A percentile compares a stretch with the other conserved stretches of the same genome.
phyloP scores from a whole-genome alignment of 2,797 vertebrate species.

The Mus spretus region DNA sequence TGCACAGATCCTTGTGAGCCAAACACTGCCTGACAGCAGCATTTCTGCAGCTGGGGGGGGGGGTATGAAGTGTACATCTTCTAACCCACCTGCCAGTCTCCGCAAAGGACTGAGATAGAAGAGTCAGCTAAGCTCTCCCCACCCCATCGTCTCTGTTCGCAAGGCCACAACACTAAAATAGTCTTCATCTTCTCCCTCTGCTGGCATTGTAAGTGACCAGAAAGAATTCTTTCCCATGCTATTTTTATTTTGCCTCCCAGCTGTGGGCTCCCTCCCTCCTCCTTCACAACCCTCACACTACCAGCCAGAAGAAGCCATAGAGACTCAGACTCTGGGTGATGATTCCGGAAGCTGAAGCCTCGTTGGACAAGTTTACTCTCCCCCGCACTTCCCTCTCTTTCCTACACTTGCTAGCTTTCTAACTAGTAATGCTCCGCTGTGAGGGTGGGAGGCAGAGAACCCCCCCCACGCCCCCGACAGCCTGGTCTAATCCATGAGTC shows the following conservation, averaged over 20 bases:
- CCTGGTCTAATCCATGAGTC: neutral
- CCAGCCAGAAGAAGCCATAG: constrained; percentile 80
- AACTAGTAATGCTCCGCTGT: neutral
- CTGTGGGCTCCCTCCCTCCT: constrained; percentile 75
- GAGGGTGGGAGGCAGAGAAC: neutral
- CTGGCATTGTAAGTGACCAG: constrained; percentile 78
- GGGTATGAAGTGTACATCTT: neutral
- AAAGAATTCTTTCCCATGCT: constrained; percentile 79
- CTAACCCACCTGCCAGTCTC: constrained; percentile 65
- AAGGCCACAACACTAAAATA: constrained; percentile 68
- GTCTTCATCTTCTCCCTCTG: constrained; percentile 74
- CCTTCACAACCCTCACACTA: constrained; percentile 54
- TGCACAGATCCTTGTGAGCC: neutral
- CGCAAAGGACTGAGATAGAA: constrained; percentile 80
- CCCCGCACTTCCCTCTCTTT: neutral
- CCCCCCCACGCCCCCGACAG: neutral
- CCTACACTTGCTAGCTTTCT: neutral
- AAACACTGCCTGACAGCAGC: neutral
- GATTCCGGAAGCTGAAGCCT: constrained; percentile 81
- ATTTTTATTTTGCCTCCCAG: constrained; percentile 85
- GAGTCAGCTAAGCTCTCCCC: constrained; percentile 77
- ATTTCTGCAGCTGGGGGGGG: neutral
- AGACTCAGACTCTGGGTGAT: constrained; percentile 83
- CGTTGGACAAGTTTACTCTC: neutral
- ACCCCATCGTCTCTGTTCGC: constrained; percentile 63